phyloP scores from a whole-genome alignment of 2,888 invertebrate genomes.

The Zygogramma bicolorata region DNA sequence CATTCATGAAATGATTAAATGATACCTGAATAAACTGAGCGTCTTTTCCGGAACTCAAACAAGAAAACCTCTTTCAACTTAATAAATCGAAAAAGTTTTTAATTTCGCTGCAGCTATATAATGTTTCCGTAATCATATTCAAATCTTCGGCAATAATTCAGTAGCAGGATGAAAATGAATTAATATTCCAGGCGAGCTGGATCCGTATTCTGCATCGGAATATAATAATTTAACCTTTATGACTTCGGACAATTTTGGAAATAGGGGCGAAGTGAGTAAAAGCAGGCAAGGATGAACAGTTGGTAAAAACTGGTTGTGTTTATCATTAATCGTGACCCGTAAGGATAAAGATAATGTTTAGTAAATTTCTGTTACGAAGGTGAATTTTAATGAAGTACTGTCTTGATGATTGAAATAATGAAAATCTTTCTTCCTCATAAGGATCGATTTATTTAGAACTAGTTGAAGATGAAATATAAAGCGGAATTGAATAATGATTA shows the following conservation, averaged over 20 bases:
- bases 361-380: no score
- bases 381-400: no score
- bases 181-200: neutral
- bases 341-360: no score
- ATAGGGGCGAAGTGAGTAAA: neutral
- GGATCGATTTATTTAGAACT: no score
- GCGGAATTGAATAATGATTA: no score
- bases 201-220: neutral
- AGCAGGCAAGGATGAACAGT: neutral
- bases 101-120: neutral
- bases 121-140: slow-evolving; percentile 1
- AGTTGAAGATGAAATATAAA: no score
- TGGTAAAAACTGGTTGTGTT: no score
- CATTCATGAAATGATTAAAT: neutral
- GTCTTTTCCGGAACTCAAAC: neutral
- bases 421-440: no score
- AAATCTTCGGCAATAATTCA: neutral
- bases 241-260: neutral
- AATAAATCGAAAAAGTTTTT: slow-evolving; percentile 8
- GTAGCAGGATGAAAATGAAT: neutral
- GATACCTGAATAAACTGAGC: neutral
- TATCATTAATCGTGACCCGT: no score
- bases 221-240: neutral
- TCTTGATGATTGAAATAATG: no score
- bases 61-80: neutral